These are phyloP conservation scores for Boloria euphrosyne DNA, from an alignment of 2,888 invertebrate species.

Conservation along the genomic window DNA sequence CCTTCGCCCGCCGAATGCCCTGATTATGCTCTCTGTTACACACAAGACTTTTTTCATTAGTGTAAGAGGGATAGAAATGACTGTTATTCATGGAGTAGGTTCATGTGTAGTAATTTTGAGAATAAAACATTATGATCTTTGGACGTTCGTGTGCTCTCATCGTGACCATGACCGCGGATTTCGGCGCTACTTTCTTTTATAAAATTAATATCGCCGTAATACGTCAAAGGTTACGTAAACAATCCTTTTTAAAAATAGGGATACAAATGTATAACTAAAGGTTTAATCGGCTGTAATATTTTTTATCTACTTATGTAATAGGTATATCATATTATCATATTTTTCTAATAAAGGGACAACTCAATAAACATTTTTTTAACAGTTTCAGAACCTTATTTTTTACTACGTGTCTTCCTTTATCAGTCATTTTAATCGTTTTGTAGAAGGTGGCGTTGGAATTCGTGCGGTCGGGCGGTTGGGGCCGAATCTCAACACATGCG, in stretches of 20 bases:
- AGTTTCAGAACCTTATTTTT: too few relatives aligned
- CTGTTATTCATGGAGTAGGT: slow-evolving; percentile 40
- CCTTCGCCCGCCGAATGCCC: slow-evolving; percentile 74
- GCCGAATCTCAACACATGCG: slow-evolving; percentile 68
- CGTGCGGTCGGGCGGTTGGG: slow-evolving; percentile 61
- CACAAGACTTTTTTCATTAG: slow-evolving; percentile 52
- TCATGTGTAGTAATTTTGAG: slow-evolving; percentile 70
- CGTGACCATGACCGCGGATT: slow-evolving; percentile 76
- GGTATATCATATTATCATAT: too few relatives aligned
- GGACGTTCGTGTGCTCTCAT: slow-evolving; percentile 55
- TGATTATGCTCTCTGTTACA: slow-evolving; percentile 63
- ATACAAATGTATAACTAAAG: too few relatives aligned
- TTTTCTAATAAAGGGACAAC: too few relatives aligned
- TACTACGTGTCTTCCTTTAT: too few relatives aligned
- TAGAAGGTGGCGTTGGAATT: slow-evolving; percentile 57
- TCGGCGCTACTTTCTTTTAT: slow-evolving; percentile 69
- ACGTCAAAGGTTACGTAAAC: slow-evolving; percentile 5
- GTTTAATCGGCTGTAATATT: too few relatives aligned
- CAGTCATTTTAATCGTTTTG: slow-evolving; percentile 27
- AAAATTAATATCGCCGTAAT: slow-evolving; percentile 29
- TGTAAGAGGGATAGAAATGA: slow-evolving; percentile 50
- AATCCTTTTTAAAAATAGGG: too few relatives aligned
- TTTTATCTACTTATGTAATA: too few relatives aligned
- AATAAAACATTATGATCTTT: slow-evolving; percentile 72
- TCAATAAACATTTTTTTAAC: too few relatives aligned